These are phyloP conservation scores for Saguinus midas DNA, from an alignment of 2,113 vertebrate species.

Conservation along the genomic window DNA sequence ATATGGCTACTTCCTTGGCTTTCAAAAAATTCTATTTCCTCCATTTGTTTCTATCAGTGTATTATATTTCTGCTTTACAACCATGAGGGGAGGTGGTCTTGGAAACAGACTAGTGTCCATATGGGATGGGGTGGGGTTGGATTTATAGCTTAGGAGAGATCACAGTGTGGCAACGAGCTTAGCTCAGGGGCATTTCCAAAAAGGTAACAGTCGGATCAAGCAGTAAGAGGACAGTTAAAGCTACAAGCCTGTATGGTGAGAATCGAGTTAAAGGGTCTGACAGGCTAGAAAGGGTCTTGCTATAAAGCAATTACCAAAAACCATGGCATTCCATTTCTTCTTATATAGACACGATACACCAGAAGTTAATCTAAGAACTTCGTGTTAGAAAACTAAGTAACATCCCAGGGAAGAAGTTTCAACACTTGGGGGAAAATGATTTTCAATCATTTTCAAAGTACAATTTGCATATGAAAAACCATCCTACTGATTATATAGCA, in stretches of 20 bases:
- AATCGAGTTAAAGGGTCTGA: background rate
- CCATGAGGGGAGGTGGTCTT: background rate
- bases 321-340: background rate
- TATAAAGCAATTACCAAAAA: conserved; percentile 31
- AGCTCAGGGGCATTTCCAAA: background rate
- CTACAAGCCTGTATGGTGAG: background rate
- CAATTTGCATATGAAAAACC: background rate
- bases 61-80: conserved; percentile 10
- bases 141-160: background rate
- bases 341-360: background rate
- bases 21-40: conserved; percentile 43
- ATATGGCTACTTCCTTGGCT: conserved; percentile 6
- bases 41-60: background rate
- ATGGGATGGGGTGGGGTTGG: background rate
- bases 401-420: background rate
- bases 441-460: conserved; percentile 22
- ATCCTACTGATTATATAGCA: background rate
- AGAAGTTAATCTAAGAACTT: conserved; percentile 42
- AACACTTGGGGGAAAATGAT: background rate
- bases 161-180: background rate
- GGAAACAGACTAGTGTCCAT: background rate
- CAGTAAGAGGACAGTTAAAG: background rate
- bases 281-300: background rate
- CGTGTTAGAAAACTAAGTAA: conserved; percentile 1
- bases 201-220: background rate